Evolutionary conservation across 2,113 vertebrate genomes (phyloP).

Genomic region (Psittacus erithacus): DNA sequence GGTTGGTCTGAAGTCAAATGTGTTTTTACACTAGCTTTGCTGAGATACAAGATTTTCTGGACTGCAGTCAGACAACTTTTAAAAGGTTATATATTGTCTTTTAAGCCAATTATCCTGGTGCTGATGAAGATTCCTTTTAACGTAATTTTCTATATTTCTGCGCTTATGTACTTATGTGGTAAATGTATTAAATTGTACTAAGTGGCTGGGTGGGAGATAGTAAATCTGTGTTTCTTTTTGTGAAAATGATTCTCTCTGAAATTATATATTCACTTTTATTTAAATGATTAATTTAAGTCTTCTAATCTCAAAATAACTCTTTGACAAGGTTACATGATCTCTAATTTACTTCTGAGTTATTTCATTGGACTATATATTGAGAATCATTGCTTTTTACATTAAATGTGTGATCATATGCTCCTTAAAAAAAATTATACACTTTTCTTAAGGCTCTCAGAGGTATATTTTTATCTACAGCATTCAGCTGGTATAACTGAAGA

Average conservation of each 20-base stretch:
- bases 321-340: background rate
- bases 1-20: background rate
- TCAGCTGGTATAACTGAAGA: background rate
- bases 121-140: conserved; percentile 16
- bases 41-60: conserved; percentile 6
- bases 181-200: background rate
- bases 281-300: background rate
- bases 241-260: background rate
- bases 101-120: background rate
- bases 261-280: background rate
- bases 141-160: background rate
- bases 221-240: background rate
- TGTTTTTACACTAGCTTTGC: background rate
- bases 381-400: background rate
- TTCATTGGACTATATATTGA: background rate
- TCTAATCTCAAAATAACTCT: background rate
- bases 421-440: background rate
- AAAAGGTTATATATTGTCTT: background rate
- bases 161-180: background rate
- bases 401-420: background rate
- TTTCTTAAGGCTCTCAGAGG: background rate
- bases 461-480: background rate
- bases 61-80: background rate
- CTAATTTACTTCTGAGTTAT: background rate
- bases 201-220: background rate